These are phyloP conservation scores for Lasiurus borealis DNA, from an alignment of 2,113 vertebrate genomes.

Conservation along the genomic window DNA sequence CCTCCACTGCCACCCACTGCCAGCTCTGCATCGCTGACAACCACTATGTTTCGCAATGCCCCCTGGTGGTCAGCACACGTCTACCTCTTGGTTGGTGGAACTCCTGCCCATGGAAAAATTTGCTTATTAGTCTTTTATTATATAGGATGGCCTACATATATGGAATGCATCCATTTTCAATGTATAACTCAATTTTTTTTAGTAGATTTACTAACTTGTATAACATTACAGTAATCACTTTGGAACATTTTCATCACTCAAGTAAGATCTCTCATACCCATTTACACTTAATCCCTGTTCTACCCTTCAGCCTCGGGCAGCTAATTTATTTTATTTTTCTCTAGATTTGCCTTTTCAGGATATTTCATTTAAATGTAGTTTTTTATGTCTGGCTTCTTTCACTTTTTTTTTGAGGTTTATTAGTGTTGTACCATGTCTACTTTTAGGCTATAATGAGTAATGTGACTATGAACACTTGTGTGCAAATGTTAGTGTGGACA, in stretches of 20 bases:
- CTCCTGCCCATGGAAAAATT: too few relatives aligned
- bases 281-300: slow-evolving; percentile 9
- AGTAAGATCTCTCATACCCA: not conserved
- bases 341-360: not conserved
- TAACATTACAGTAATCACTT: not conserved
- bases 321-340: not conserved
- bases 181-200: not conserved
- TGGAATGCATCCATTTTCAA: not conserved
- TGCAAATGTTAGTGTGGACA: not conserved
- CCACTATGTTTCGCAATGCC: too few relatives aligned
- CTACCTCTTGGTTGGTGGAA: too few relatives aligned
- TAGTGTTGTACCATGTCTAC: not conserved
- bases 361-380: not conserved
- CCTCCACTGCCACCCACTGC: too few relatives aligned
- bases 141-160: not conserved
- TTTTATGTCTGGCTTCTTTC: not conserved
- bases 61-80: too few relatives aligned
- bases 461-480: not conserved
- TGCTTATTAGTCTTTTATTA: too few relatives aligned
- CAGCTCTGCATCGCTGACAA: accelerated
- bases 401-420: not conserved
- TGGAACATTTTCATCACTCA: slow-evolving; percentile 18
- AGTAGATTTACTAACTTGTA: not conserved
- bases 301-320: not conserved
- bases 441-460: not conserved